Base-by-base conservation (phyloP, 2,888 invertebrate genomes). In the Zygaena filipendulae region DNA sequence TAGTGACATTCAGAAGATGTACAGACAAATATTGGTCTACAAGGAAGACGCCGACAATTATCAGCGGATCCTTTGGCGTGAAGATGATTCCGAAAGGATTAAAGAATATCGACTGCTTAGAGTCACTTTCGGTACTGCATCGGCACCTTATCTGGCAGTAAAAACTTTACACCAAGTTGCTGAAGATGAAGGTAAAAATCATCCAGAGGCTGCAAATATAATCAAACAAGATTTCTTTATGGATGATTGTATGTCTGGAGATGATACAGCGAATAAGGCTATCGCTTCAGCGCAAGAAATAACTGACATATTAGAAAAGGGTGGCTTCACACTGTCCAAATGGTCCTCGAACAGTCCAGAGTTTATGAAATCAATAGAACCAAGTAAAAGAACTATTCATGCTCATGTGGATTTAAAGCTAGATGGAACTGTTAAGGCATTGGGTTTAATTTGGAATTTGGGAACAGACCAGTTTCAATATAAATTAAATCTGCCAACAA, bases 1-100 rank as follows among this genome's bases (percentile, higher is more conserved):
- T 0, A 30, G 40, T 6, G 48, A 48, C 18, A 40, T 50, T 3
- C 10, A 31, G 21, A 45, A 49, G 30, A 54, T 56, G 51, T 56
- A 50, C 14, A 24, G 49, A 14, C 35, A 39, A 36, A 36, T 52
- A 13, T 26, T 34, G 9, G 28, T 51, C 3, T 5, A 22, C 10
- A 27, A 36, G 3, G 34, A 42, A 23, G 42, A 53, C 14, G 24
- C 30, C 9, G 31, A 40, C n/a, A n/a, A n/a, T 16, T 38, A 33
- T 16, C 47, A 50, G 22, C 23, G 42, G 19, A 24, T 36, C 4
- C 10, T 39, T 3, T 39, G 34, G 36, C 21, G 35, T 21, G 18
- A 9, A 11, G 22, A 21, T 12, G 7, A 7, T 10, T 11, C 27
- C 2, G 27, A 41, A 5, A 21, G 25, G 5, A 11, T 40, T 1